phyloP scores from a whole-genome alignment of 2,797 vertebrate genomes.

The Cacajao melanocephalus region DNA sequence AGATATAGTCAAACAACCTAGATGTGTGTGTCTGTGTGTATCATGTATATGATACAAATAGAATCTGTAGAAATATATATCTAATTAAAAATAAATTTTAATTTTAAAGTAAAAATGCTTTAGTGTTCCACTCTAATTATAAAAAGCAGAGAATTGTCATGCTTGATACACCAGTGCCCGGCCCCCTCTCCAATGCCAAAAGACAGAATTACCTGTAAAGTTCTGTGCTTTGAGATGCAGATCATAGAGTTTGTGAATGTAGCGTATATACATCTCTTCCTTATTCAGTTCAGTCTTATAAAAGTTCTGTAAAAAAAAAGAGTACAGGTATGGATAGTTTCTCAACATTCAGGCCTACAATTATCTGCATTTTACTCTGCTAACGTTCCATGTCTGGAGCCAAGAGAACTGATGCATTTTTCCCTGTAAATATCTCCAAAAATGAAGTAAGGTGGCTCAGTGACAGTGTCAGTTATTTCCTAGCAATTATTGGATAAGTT shows the following conservation, averaged over 20 bases:
- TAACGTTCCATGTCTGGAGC: background rate
- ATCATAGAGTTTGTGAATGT: constrained; percentile 99
- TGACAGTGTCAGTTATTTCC: background rate
- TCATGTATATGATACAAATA: background rate
- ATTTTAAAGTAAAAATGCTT: constrained; percentile 8
- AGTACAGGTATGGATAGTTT: background rate
- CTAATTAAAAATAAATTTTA: background rate
- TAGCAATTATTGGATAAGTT: background rate
- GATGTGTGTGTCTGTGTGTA: no score
- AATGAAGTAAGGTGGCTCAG: background rate
- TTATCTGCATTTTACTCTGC: background rate
- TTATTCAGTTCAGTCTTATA: constrained; percentile 99
- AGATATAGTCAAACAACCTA: background rate
- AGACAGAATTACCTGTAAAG: constrained; percentile 92
- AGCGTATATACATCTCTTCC: constrained; percentile 99
- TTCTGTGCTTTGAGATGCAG: constrained; percentile 98
- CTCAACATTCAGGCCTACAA: background rate
- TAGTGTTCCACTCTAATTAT: background rate
- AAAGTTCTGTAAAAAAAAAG: constrained; percentile 91
- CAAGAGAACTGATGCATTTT: background rate
- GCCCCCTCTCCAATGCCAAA: background rate
- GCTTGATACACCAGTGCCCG: background rate
- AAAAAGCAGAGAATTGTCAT: background rate
- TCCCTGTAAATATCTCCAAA: background rate
- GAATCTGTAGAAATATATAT: background rate